Evolutionary conservation across 2,888 invertebrate species (phyloP).

Genomic region (Plebejus anna): DNA sequence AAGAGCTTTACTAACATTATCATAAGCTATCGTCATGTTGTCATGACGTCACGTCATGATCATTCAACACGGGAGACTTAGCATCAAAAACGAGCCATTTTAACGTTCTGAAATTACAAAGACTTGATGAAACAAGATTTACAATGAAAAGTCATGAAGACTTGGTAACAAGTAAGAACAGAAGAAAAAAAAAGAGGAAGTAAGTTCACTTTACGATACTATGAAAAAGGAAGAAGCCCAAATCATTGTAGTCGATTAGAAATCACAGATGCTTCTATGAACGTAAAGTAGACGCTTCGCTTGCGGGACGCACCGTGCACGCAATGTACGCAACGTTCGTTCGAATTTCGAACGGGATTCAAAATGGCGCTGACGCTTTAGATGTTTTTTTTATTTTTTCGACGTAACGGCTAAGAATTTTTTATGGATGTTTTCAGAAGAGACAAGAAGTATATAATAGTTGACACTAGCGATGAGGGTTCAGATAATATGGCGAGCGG

Average conservation of each 20-base stretch:
- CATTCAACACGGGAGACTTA: neutral
- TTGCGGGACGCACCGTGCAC: conserved; percentile 39
- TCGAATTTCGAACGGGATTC: conserved; percentile 33
- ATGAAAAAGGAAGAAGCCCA: conserved; percentile 1
- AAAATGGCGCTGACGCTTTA: conserved; percentile 35
- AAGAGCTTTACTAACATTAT: conserved; percentile 21
- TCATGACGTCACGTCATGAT: neutral
- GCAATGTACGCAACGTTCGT: conserved; percentile 29
- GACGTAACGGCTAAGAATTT: conserved; percentile 39
- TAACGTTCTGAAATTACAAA: neutral
- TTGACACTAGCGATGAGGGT: conserved; percentile 67
- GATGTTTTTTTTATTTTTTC: conserved; percentile 28
- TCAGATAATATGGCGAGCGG: conserved; percentile 53
- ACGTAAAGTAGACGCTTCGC: conserved; percentile 39
- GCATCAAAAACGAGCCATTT: neutral
- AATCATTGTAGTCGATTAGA: conserved; percentile 26
- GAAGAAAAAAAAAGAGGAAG: conserved; percentile 22
- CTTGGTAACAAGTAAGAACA: neutral
- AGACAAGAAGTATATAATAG: conserved; percentile 63
- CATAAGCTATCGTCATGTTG: conserved; percentile 7
- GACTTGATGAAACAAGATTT: neutral
- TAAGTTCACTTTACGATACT: conserved; percentile 10
- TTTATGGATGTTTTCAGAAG: conserved; percentile 66
- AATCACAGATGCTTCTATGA: conserved; percentile 29
- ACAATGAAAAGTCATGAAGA: neutral